These are phyloP conservation scores for Ambastaia sidthimunki DNA, from an alignment of 2,797 vertebrate genomes.

Conservation along the genomic window DNA sequence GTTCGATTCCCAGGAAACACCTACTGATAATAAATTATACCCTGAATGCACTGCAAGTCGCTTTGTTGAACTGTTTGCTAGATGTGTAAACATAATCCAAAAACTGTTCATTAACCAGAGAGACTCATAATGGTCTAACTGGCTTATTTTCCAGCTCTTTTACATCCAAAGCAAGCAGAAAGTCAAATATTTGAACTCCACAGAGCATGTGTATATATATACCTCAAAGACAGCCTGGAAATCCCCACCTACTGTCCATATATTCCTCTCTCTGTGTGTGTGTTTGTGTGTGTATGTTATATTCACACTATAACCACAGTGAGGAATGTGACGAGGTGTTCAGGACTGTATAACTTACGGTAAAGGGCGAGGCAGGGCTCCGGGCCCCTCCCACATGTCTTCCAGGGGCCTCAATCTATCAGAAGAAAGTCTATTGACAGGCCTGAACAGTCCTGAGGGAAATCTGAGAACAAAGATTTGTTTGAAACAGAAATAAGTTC, in stretches of 20 bases:
- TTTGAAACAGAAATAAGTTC: not conserved
- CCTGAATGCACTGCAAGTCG: no score
- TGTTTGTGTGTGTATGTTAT: constrained; percentile 16
- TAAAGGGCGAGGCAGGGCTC: constrained; percentile 61
- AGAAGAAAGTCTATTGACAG: not conserved
- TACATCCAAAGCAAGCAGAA: no score
- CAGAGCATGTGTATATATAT: no score
- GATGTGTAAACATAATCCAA: no score
- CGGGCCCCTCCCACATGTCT: constrained; percentile 52
- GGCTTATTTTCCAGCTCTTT: no score
- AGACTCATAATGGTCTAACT: no score
- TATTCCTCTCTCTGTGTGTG: not conserved
- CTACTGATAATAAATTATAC: no score
- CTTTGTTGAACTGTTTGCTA: no score
- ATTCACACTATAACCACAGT: not conserved
- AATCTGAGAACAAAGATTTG: not conserved
- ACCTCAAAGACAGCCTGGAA: no score
- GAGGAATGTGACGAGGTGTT: constrained; percentile 3
- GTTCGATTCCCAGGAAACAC: no score
- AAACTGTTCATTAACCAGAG: no score
- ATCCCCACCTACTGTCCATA: not conserved
- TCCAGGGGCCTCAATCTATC: constrained; percentile 16
- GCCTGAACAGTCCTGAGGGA: not conserved
- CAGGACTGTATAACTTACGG: constrained; percentile 68
- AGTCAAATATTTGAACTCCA: no score